A percentile compares a stretch with the other conserved stretches of the same genome.
Conservation (phyloP, 2,113 vertebrate species). For the Sapayoa aenigma region DNA sequence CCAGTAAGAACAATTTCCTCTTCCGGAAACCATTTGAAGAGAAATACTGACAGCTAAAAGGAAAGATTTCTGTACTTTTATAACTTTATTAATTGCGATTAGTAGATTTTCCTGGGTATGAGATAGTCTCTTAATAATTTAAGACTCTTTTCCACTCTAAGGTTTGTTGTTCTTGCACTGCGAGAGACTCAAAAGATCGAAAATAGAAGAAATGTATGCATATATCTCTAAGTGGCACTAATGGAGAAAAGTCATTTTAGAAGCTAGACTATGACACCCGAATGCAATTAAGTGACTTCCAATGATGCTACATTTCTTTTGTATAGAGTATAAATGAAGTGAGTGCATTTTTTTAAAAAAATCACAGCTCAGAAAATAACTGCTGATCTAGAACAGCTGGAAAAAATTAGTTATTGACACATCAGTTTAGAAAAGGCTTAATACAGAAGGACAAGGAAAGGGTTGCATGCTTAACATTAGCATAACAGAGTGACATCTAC, state of each 20-base stretch:
- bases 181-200: neutral
- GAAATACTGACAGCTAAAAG: neutral
- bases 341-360: neutral
- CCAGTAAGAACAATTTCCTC: neutral
- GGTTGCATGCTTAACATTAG: neutral
- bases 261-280: neutral
- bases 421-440: slow-evolving; percentile 31
- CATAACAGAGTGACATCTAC: neutral
- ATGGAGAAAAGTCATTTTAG: neutral
- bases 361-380: neutral
- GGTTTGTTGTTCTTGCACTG: neutral
- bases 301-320: neutral
- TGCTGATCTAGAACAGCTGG: slow-evolving; percentile 18
- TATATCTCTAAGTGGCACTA: neutral
- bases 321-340: neutral
- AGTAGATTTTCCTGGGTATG: neutral
- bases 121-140: neutral
- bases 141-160: neutral
- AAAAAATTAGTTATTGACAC: slow-evolving; percentile 33
- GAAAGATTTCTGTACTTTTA: neutral
- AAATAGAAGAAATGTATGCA: neutral
- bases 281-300: neutral
- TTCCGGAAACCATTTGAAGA: neutral
- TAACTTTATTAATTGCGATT: neutral
- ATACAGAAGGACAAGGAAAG: slow-evolving; percentile 18